Evolutionary conservation across 1,140 invertebrate species (phyloP).

Genomic region (Nasonia vitripennis): DNA sequence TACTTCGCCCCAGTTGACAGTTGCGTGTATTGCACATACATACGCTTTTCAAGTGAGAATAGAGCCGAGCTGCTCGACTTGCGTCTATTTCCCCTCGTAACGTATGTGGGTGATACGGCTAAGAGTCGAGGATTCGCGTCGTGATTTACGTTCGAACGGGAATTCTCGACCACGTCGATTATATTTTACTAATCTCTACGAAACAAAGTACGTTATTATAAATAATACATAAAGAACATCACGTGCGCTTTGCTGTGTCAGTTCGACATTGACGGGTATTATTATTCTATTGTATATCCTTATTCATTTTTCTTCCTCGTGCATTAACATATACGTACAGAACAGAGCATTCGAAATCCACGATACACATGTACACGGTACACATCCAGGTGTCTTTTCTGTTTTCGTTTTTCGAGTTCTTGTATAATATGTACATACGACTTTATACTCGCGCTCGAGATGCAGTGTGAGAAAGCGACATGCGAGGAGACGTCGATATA

Average conservation of each 20-base stretch:
- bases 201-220: background rate
- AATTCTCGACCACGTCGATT: background rate
- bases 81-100: background rate
- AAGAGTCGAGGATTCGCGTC: background rate
- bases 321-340: slow-evolving; percentile 8
- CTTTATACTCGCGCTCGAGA: slow-evolving; percentile 27
- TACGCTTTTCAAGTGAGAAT: background rate
- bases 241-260: background rate
- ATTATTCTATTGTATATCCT: background rate
- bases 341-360: slow-evolving; percentile 30
- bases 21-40: background rate
- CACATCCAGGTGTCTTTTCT: slow-evolving; percentile 3
- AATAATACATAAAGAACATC: slow-evolving; percentile 22
- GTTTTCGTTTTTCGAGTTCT: slow-evolving; percentile 15
- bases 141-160: background rate
- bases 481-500: slow-evolving; percentile 41
- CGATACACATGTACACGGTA: slow-evolving; percentile 5
- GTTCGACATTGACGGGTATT: background rate
- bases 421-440: slow-evolving; percentile 22
- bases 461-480: slow-evolving; percentile 44
- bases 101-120: background rate
- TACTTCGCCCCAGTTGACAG: background rate
- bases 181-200: too few relatives aligned
- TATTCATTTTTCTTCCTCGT: slow-evolving; percentile 16
- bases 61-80: background rate